A percentile compares a stretch with the other conserved stretches of the same genome.
Evolutionary conservation across 2,797 vertebrate genomes (phyloP).

Genomic region (Pelobates cultripes): DNA sequence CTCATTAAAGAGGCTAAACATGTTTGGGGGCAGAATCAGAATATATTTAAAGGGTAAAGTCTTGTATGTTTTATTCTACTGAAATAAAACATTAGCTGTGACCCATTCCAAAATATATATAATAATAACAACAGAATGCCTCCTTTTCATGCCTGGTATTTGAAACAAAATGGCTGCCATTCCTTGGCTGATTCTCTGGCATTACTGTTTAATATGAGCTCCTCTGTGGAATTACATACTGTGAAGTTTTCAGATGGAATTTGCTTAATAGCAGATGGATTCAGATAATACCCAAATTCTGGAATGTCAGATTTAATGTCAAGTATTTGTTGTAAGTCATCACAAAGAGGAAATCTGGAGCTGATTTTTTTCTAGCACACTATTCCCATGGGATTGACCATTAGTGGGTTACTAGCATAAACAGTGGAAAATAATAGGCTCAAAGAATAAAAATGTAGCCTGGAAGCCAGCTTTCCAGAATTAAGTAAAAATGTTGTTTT

Average conservation of each 20-base stretch:
- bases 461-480: conserved; percentile 53
- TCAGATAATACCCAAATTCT: conserved; percentile 37
- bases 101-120: too few species aligned
- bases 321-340: conserved; percentile 37
- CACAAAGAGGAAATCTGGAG: conserved; percentile 26
- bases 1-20: too few species aligned
- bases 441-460: conserved; percentile 45
- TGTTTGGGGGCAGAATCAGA: too few species aligned
- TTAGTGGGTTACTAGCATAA: conserved; percentile 52
- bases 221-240: conserved; percentile 10
- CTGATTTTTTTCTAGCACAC: conserved; percentile 29
- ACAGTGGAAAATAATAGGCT: conserved; percentile 55
- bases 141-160: too few species aligned
- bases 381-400: conserved; percentile 45
- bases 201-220: conserved; percentile 8
- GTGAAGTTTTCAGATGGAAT: conserved; percentile 30
- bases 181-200: conserved; percentile 8
- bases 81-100: too few species aligned
- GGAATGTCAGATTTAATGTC: conserved; percentile 35
- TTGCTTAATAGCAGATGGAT: conserved; percentile 31
- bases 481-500: conserved; percentile 50
- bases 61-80: too few species aligned
- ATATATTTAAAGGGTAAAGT: too few species aligned
- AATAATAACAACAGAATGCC: too few species aligned
- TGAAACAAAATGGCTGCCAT: not conserved